Base-by-base conservation (phyloP, 2,888 invertebrate species). In the Acanthoscelides obtectus region DNA sequence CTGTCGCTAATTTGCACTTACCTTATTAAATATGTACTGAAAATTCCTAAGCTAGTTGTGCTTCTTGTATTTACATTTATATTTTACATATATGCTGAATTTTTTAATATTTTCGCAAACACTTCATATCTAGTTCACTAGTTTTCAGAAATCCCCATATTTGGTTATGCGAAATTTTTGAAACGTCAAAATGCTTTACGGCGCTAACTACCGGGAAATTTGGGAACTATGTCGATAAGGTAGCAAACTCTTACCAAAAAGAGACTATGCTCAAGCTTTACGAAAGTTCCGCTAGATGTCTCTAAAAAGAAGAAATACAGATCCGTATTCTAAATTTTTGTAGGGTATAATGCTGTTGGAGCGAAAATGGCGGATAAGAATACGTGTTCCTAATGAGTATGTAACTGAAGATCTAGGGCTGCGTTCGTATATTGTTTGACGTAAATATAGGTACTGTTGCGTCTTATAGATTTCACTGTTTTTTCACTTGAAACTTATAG, bases 131-230 rank as follows among this genome's bases (percentile, higher is more conserved):
- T 81, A 79, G 80, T 80, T 81, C 82, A 83, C 81, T 75, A 76
- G 74, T 77, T 79, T 76, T 74, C 74, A 78, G 83, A 84, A 85
- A 85, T 81, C 82, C 76, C 85, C 85, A 84, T 85, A 85, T 85
- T 85, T 85, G 85, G 85, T 83, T 84, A 85, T 85, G 85, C 81
- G 82, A 83, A 84, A 82, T 83, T 84, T 84, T 84, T 82, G 79
- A 84, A 84, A 84, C 84, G 84, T 84, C 84, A 84, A 84, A 80
- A 72, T 64, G 66, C 64, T 64, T 69, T n/a, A 67, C 66, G 71
- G 72, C 72, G 72, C 71, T 68, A 20, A 69, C 68, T 69, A 45
- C 19, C 68, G 67, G 67, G 69, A 69, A 71, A 72, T 72, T 70
- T 69, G 70, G 22, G 21, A 67, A 73, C 20, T 70, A 72, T 0